Evolutionary conservation across 1,140 invertebrate species (phyloP).

Genomic region (Heliothis subflexa): DNA sequence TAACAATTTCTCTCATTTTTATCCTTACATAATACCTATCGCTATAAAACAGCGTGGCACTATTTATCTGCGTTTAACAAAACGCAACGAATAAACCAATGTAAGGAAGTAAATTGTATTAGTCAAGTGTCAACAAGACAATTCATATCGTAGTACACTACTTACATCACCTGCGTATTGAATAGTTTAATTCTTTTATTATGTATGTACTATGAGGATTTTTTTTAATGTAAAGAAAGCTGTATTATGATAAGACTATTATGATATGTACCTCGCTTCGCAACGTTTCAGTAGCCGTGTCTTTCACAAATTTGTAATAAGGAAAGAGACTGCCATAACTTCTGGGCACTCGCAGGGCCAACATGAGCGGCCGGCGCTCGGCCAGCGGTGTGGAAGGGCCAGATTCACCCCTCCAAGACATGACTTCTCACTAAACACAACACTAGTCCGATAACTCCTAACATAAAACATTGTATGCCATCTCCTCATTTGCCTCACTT

Average conservation of each 20-base stretch:
- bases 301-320: conserved; percentile 83
- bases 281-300: conserved; percentile 68
- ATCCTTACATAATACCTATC: no score
- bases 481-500: conserved; percentile 59
- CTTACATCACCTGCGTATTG: no score
- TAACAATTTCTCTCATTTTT: no score
- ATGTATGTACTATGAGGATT: no score
- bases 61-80: no score
- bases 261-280: conserved; percentile 63
- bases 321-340: conserved; percentile 85
- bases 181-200: no score
- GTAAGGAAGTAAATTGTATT: no score
- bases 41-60: no score
- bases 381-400: conserved; percentile 57
- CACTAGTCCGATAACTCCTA: conserved; percentile 58
- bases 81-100: no score
- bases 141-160: no score
- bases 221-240: no score
- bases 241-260: neutral
- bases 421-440: conserved; percentile 52
- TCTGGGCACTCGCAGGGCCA: conserved; percentile 74
- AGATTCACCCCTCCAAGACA: conserved; percentile 56
- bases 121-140: no score
- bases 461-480: conserved; percentile 61
- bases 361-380: conserved; percentile 73